Evolutionary conservation across 2,888 invertebrate genomes (phyloP).

Genomic region (Thumatha senex): DNA sequence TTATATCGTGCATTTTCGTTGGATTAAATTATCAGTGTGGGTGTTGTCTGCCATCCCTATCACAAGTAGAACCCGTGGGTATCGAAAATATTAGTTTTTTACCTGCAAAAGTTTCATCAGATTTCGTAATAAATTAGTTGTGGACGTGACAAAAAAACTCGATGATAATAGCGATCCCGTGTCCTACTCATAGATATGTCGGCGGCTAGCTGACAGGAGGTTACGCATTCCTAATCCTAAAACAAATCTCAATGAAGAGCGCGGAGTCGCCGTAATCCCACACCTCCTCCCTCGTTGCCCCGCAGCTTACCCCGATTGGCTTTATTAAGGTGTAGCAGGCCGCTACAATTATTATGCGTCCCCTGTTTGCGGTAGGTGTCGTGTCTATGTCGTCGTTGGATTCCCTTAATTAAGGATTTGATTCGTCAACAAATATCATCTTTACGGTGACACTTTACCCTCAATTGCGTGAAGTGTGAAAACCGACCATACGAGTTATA

Average conservation of each 20-base stretch:
- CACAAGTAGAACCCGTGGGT: no score
- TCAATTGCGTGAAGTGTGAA: constrained; percentile 29
- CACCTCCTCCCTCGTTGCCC: constrained; percentile 47
- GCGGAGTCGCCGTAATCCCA: constrained; percentile 73
- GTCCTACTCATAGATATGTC: constrained; percentile 48
- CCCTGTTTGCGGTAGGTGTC: constrained; percentile 81
- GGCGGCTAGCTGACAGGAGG: constrained; percentile 60
- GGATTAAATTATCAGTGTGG: constrained; percentile 50
- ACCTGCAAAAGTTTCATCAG: constrained; percentile 40
- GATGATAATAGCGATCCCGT: constrained; percentile 53
- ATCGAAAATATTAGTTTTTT: constrained; percentile 47
- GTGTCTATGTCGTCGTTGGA: constrained; percentile 75
- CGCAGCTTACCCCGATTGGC: constrained; percentile 72
- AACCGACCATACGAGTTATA: constrained; percentile 3
- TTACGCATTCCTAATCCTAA: constrained; percentile 77
- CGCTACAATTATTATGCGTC: constrained; percentile 83
- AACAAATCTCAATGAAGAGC: constrained; percentile 83
- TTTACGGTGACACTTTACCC: constrained; percentile 47
- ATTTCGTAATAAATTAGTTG: constrained; percentile 64
- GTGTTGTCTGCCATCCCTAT: constrained; percentile 40
- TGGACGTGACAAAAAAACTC: constrained; percentile 50
- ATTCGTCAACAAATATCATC: constrained; percentile 68
- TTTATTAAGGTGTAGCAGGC: constrained; percentile 83
- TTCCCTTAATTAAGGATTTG: constrained; percentile 80
- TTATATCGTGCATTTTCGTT: constrained; percentile 23